phyloP scores from a whole-genome alignment of 2,797 vertebrate species.

The Macropus fuliginosus region DNA sequence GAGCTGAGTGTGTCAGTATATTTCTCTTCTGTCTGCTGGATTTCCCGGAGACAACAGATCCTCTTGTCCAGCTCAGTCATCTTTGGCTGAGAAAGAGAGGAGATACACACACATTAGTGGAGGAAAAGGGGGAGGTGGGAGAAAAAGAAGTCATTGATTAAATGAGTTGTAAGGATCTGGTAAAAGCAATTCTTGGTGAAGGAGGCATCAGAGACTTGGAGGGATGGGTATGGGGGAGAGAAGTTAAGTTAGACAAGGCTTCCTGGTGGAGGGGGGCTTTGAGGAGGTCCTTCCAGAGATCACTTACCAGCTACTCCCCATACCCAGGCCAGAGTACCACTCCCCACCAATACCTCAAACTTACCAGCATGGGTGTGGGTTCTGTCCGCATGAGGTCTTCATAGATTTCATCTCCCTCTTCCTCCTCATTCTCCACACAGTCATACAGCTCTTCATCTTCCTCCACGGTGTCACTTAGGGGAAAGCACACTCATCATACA shows the following conservation, averaged over 20 bases:
- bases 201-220: too few relatives aligned
- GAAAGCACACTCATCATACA: background rate
- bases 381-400: slow-evolving; percentile 94
- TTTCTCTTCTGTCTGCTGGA: slow-evolving; percentile 93
- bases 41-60: slow-evolving; percentile 93
- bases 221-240: too few relatives aligned
- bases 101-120: background rate
- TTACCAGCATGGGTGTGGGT: slow-evolving; percentile 65
- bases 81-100: slow-evolving; percentile 80
- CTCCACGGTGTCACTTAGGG: slow-evolving; percentile 91
- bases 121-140: too few relatives aligned
- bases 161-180: too few relatives aligned
- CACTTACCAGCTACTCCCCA: background rate
- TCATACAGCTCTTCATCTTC: slow-evolving; percentile 96
- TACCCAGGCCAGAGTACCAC: too few relatives aligned
- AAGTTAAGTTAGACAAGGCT: too few relatives aligned
- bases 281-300: background rate
- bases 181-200: too few relatives aligned
- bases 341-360: fast-evolving
- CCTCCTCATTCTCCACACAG: slow-evolving; percentile 92
- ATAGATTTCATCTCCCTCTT: slow-evolving; percentile 93
- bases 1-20: slow-evolving; percentile 91
- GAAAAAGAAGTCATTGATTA: too few relatives aligned
- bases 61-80: slow-evolving; percentile 89
- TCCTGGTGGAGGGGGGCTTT: too few relatives aligned